Evolutionary conservation across 2,113 vertebrate species (phyloP), one percentile per base, ranked within the genome.

Genomic region (Capreolus pygargus): DNA sequence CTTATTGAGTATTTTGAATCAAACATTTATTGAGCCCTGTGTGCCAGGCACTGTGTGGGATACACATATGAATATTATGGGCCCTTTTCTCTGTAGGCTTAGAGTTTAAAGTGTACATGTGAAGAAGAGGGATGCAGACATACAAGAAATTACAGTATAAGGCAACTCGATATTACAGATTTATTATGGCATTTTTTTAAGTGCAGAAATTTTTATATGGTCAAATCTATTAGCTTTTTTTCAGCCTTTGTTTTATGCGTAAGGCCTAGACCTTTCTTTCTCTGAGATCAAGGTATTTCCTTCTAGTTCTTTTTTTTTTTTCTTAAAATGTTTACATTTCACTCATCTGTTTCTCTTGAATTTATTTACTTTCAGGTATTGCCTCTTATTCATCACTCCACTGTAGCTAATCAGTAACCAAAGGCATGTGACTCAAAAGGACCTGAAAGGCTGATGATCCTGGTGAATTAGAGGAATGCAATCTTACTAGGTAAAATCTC

Each of bases 321-420:
- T 7, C 11, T 82, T 95, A 60, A 21, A 70, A 11, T 55, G 86
- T 78, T 89, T 60, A 76, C 12, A 85, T 92, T 90, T 94, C 17
- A 60, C 33, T 58, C 7, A 86, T 74, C 16, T 70, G 70, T 86
- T 14, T 89, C 33, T 97, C 81, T 85, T 47, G 52, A 88, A 85
- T 84, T 76, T 88, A 43, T 94, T 94, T 94, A 55, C 92, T 95
- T 94, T 92, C 45, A 95, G 67, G 43, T 92, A 52, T 97, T 86
- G 33, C 39, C 33, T 88, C 30, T 90, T 96, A 39, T 33, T 95
- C 14, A 55, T 90, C 27, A 84, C 45, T 91, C 25, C 30, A 1
- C 12, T 90, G 39, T 52, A 92, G 19, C 76, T 91, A 64, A 91
- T 86, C 60, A 79, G 1, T 92, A 89, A 92, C 57, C 27, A 90